Conservation (phyloP, 2,797 vertebrate genomes). For the Dermochelys coriacea region DNA sequence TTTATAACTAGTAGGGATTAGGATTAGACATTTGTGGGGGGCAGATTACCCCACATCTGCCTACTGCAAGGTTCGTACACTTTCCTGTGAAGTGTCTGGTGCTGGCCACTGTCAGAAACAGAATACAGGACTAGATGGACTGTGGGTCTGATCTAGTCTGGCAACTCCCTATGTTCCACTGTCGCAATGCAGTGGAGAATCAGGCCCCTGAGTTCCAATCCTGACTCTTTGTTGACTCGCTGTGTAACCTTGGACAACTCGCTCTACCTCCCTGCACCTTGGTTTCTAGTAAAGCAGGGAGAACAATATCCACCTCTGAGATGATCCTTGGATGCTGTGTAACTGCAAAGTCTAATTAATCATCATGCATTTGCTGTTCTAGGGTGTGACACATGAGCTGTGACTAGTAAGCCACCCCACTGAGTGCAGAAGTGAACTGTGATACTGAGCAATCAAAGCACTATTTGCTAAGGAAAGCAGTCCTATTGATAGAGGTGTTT, state of each 20-base stretch:
- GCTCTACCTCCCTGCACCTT: not conserved
- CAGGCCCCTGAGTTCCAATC: not conserved
- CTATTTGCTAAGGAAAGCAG: not conserved
- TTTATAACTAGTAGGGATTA: not conserved
- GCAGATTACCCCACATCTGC: not conserved
- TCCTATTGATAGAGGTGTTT: fast-evolving
- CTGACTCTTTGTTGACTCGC: not conserved
- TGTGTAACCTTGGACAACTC: not conserved
- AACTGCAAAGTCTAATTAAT: not conserved
- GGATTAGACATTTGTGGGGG: not conserved
- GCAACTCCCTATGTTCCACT: not conserved
- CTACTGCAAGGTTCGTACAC: not conserved
- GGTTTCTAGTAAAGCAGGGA: not conserved
- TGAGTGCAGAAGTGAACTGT: not conserved
- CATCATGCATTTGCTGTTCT: not conserved
- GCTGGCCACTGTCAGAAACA: not conserved
- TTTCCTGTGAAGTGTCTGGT: not conserved
- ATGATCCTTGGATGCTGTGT: not conserved
- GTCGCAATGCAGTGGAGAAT: not conserved
- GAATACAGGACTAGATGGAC: not conserved
- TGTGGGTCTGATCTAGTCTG: not conserved
- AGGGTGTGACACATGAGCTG: not conserved
- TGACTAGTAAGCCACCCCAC: not conserved
- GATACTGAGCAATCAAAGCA: fast-evolving
- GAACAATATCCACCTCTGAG: not conserved